Base-by-base conservation (phyloP, 2,888 invertebrate species). In the Cerceris ruficornis region DNA sequence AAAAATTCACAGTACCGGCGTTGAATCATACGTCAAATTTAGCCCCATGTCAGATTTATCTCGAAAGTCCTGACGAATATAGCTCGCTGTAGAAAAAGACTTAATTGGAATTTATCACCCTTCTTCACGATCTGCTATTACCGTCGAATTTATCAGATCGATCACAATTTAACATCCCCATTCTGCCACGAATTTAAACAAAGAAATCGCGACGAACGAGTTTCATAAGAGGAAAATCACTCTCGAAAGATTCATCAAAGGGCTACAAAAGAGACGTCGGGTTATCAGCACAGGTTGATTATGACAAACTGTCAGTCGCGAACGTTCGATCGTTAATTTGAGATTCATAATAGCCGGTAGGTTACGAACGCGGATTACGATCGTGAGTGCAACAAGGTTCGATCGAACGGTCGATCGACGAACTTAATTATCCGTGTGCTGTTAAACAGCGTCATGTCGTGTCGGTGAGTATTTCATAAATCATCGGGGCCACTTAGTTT, bases 261-360 rank as follows among this genome's bases (percentile, higher is more conserved):
- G 41, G 43, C 2, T 13, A 2, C 13, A 41, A 28, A 14, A 59
- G 42, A 57, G 15, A 13, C 13, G 8, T 57, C 57, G 5, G 81
- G 84, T 86, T 84, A 85, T 85, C 79, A 28, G 80, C 71, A 66
- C 57, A 75, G 69, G 73, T 79, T 88, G 83, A 88, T 88, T 87
- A 86, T 88, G 85, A 87, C 85, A 86, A 87, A 87, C 86, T 86
- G 80, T 81, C 79, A 66, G 69, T 76, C 71, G 82, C 80, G 80
- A 71, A 75, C 72, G 80, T 59, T 85, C 69, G 81, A 81, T 82
- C 83, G 83, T 82, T 86, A 75, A 84, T 81, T 78, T 71, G 68
- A 60, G 71, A 71, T 81, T 59, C 52, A 71, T 70, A 67, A 62
- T 50, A 54, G 52, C 58, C 50, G 41, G 55, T 59, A 52, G 67